Evolutionary conservation across 2,888 invertebrate genomes (phyloP), one percentile per base, ranked within the genome.

Genomic region (Vannuccia rotundouncinata): DNA sequence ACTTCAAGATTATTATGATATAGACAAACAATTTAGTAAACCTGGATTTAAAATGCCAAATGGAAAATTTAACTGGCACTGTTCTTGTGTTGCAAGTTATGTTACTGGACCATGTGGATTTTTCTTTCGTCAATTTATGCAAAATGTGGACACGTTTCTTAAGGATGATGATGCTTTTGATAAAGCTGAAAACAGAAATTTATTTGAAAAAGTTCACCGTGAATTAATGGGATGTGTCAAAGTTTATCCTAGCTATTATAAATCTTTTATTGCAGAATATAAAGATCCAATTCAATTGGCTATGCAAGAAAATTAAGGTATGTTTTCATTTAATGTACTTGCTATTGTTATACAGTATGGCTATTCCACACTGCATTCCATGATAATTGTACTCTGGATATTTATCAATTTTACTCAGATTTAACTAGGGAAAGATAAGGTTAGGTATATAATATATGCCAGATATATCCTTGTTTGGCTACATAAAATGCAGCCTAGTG

Each of bases 71-170:
- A 80, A 80, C 22, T 80, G 80, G 80, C 80, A 80, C 13, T 80
- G 80, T 80, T 25, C 45, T 45, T 80, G 80, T 80, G 80, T 80
- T 13, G 29, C 80, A 17, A 80, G 79, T 29, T 80, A 81, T 45
- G 77, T 80, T 13, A 81, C 80, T 2, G 80, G 80, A 1, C 80
- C 80, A 1, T 80, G 80, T 60, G 80, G 80, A 13, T 80, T 81
- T 5, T 80, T 45, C 29, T 80, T 80, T 29, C 25, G 31, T 1
- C 1, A 27, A 1, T 80, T 80, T 27, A 31, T 80, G 45, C 17
- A 17, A 25, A 79, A 80, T 79, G 22, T 81, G 17, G 79, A 80
- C 30, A 80, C 28, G 28, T 45, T 80, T 31, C 29, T 79, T 27
- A 77, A 81, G 25, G 80, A 80, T 27, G 29, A 80, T 13, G 59